These are phyloP conservation scores for Papilio helenus DNA, from an alignment of 1,140 invertebrate genomes.

Conservation along the genomic window DNA sequence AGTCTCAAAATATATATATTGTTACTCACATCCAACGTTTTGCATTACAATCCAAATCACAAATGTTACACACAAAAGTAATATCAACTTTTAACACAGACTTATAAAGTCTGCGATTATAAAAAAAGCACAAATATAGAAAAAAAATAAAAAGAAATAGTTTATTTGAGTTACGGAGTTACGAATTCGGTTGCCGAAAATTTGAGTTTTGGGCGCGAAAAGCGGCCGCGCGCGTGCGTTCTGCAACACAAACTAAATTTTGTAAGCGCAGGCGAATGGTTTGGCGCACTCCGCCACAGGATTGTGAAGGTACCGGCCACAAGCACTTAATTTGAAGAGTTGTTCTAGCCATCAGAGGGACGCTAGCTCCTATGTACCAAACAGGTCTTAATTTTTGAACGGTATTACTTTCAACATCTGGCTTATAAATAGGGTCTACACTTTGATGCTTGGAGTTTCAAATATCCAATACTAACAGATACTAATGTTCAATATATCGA, in stretches of 20 bases:
- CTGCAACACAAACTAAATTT: slow-evolving; percentile 78
- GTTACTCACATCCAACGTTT: slow-evolving; percentile 77
- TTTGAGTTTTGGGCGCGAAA: slow-evolving; percentile 74
- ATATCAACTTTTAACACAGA: slow-evolving; percentile 44
- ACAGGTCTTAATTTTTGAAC: slow-evolving; percentile 44
- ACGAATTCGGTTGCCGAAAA: slow-evolving; percentile 62
- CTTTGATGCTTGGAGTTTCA: slow-evolving; percentile 30
- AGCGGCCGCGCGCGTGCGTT: slow-evolving; percentile 75
- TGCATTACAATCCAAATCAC: slow-evolving; percentile 76
- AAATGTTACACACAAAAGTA: slow-evolving; percentile 46
- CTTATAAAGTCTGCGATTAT: slow-evolving; percentile 32
- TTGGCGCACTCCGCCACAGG: slow-evolving; percentile 56
- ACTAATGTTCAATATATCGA: not conserved
- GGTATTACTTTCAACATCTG: slow-evolving; percentile 39
- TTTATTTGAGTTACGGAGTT: slow-evolving; percentile 45
- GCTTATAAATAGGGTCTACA: slow-evolving; percentile 32
- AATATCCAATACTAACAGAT: not conserved
- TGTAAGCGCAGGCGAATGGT: slow-evolving; percentile 74
- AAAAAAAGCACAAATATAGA: slow-evolving; percentile 43
- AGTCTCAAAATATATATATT: slow-evolving; percentile 69
- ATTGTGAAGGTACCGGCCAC: slow-evolving; percentile 72
- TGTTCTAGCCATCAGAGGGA: slow-evolving; percentile 50
- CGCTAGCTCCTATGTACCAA: slow-evolving; percentile 40
- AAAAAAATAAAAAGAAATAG: slow-evolving; percentile 48
- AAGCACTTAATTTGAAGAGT: slow-evolving; percentile 58